Evolutionary conservation across 1,140 invertebrate genomes (phyloP).

Genomic region (Oncopodura yosiiana): DNA sequence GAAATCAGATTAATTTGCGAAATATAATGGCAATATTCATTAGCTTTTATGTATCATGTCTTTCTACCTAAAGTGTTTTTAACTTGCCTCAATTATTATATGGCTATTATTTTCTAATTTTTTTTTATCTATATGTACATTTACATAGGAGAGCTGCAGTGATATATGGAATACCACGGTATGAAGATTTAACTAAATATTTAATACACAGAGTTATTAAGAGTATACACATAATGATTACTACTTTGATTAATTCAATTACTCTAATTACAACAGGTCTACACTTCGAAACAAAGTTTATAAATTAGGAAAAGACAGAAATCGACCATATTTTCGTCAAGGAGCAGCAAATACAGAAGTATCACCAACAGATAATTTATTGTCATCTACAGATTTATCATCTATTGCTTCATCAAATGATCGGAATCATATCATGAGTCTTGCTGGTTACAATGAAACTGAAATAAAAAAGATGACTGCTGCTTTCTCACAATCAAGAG

Average conservation of each 20-base stretch:
- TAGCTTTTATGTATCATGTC: constrained; percentile 5
- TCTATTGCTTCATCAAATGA: no score
- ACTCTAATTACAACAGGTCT: no score
- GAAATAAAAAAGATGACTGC: not conserved
- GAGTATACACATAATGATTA: no score
- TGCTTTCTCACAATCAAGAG: not conserved
- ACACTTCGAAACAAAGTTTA: constrained; percentile 80
- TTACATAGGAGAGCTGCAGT: constrained; percentile 63
- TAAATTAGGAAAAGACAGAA: constrained; percentile 28
- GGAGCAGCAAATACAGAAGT: no score
- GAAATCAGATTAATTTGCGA: not conserved
- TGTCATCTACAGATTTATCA: no score
- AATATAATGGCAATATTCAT: not conserved
- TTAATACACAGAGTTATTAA: no score
- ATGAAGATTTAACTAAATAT: no score
- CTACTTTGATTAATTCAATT: no score
- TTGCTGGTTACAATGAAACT: no score
- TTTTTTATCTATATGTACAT: not conserved
- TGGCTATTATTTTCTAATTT: not conserved
- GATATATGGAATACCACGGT: constrained; percentile 89
- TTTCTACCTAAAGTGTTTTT: not conserved
- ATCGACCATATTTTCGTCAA: constrained; percentile 10
- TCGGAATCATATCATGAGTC: no score
- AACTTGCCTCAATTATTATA: not conserved
- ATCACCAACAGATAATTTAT: no score